These are phyloP conservation scores for Acyrthosiphon pisum DNA, from an alignment of 1,140 invertebrate genomes.

Conservation along the genomic window DNA sequence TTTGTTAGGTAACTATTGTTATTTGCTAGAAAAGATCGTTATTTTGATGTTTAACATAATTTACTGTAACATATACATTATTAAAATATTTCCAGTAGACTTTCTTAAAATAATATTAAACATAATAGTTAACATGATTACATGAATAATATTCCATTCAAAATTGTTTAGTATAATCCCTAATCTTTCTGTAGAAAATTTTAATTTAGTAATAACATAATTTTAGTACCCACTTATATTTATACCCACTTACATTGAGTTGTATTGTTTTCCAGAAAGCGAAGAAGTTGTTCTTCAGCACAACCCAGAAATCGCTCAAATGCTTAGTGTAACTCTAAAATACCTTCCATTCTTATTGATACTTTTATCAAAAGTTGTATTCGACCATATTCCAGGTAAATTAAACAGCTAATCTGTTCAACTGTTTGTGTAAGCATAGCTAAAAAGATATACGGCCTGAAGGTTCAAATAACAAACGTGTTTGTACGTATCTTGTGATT, in stretches of 20 bases:
- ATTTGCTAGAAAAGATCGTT: too few species aligned
- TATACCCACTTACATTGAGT: background rate
- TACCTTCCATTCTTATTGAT: slow-evolving; percentile 81
- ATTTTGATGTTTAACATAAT: too few species aligned
- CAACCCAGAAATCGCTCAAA: slow-evolving; percentile 70
- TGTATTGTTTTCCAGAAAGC: slow-evolving; percentile 60
- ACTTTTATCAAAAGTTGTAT: slow-evolving; percentile 79
- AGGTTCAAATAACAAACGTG: slow-evolving; percentile 55
- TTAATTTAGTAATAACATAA: background rate
- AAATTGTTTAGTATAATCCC: background rate
- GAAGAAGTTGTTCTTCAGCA: slow-evolving; percentile 64
- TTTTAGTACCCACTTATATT: background rate
- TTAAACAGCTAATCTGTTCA: slow-evolving; percentile 61
- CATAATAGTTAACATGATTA: background rate
- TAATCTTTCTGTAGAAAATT: too few species aligned
- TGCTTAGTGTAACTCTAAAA: slow-evolving; percentile 70
- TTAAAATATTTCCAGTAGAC: background rate
- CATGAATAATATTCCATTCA: background rate
- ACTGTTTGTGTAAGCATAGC: slow-evolving; percentile 9
- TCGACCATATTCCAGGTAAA: slow-evolving; percentile 79
- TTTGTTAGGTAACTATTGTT: too few species aligned
- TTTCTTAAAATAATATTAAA: background rate
- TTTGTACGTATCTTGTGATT: slow-evolving; percentile 59
- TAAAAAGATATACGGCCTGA: slow-evolving; percentile 45
- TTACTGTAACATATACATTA: background rate